Evolutionary conservation across 2,888 invertebrate genomes (phyloP).

Genomic region (Chelonus formosanus): DNA sequence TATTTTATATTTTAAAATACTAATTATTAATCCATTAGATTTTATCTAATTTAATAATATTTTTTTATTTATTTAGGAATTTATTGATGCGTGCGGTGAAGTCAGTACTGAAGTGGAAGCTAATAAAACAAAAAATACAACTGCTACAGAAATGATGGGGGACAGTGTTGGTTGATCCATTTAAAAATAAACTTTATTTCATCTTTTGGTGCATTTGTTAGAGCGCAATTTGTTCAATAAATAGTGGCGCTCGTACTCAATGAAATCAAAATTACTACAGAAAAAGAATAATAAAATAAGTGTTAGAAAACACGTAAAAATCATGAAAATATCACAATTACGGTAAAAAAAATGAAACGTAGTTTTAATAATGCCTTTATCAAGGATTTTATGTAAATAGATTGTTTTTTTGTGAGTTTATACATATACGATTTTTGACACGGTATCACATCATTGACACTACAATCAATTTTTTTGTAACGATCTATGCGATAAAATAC

Average conservation of each 20-base stretch:
- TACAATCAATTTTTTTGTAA: conserved; percentile 19
- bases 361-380: conserved; percentile 46
- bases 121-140: conserved; percentile 46
- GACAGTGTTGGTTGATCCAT: conserved; percentile 60
- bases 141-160: conserved; percentile 58
- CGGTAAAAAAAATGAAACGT: conserved; percentile 17
- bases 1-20: too few relatives aligned
- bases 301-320: conserved; percentile 41
- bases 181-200: conserved; percentile 38
- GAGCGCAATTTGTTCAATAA: conserved; percentile 13
- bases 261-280: conserved; percentile 43
- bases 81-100: conserved; percentile 61
- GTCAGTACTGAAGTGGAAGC: conserved; percentile 48
- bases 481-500: conserved; percentile 16
- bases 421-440: conserved; percentile 17
- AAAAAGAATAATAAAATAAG: conserved; percentile 36
- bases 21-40: too few relatives aligned
- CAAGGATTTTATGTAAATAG: conserved; percentile 60
- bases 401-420: conserved; percentile 33
- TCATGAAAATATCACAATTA: conserved; percentile 28
- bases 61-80: conserved; percentile 54
- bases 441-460: conserved; percentile 30
- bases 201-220: conserved; percentile 20
- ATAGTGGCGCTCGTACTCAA: conserved; percentile 46
- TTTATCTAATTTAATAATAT: neutral